Conservation (phyloP, 2,888 invertebrate species). For the Acronicta leporina region DNA sequence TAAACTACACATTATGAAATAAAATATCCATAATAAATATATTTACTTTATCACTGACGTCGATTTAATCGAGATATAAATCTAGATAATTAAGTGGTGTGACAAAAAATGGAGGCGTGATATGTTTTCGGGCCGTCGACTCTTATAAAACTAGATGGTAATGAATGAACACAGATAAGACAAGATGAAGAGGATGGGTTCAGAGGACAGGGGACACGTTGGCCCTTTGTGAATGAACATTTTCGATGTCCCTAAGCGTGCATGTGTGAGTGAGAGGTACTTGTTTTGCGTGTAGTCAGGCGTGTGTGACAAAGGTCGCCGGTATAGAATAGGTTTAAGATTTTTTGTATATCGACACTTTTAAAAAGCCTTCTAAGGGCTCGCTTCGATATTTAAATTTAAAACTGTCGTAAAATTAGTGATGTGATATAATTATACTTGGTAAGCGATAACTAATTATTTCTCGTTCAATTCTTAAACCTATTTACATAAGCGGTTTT, state of each 20-base stretch:
- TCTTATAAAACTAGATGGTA: conserved; percentile 88
- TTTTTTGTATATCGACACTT: conserved; percentile 54
- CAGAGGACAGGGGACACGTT: conserved; percentile 79
- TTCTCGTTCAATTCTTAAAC: not conserved
- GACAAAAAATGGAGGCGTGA: conserved; percentile 88
- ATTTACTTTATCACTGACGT: conserved; percentile 67
- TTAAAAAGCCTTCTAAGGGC: conserved; percentile 51
- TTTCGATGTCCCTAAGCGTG: conserved; percentile 57
- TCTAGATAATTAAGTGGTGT: conserved; percentile 88
- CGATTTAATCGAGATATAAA: conserved; percentile 86
- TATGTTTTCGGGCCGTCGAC: conserved; percentile 87
- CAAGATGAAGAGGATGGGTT: conserved; percentile 81
- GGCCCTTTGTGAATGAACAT: conserved; percentile 81
- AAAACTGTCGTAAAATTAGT: conserved; percentile 12
- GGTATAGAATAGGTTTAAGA: conserved; percentile 54
- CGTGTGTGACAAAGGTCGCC: conserved; percentile 67
- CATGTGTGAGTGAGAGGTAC: conserved; percentile 63
- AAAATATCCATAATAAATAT: conserved; percentile 45
- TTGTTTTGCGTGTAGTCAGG: conserved; percentile 66
- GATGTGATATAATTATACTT: not conserved
- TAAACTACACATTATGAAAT: conserved; percentile 19
- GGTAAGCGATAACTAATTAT: not conserved
- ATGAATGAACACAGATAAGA: conserved; percentile 88
- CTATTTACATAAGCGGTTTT: not conserved
- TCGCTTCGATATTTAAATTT: conserved; percentile 37